Base-by-base conservation (phyloP, 2,888 invertebrate genomes). In the Phyllotreta striolata region DNA sequence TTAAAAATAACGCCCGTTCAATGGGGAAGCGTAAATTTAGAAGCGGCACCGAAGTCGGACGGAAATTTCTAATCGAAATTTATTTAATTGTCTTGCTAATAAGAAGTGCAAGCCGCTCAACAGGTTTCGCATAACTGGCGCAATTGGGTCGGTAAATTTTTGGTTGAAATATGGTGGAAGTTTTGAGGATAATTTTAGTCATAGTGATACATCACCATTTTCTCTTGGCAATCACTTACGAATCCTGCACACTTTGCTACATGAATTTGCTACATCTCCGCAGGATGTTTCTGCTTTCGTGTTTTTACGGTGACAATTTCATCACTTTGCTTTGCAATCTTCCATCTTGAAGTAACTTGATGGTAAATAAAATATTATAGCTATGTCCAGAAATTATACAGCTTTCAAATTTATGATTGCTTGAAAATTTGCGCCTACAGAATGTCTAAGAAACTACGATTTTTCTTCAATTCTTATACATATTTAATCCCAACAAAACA, bases 61-160 rank as follows among this genome's bases (percentile, higher is more conserved):
- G 46, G 49, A 65, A 63, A 51, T 59, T 60, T 56, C 49, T 47
- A 61, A 56, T 64, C 24, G 24, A 24, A n/a, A 24, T 24, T 24
- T 5, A 12, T 39, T 14, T 37, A 10, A 6, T 12, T 34, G 14
- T 41, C 44, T 43, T 51, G 39, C 43, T 47, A 51, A 66, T 10
- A 38, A 59, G 46, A 38, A 46, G 40, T 51, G 4, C 51, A 52
- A 8, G 39, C 14, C 55, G 67, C 58, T 69, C 76, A 76, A 76
- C 76, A 76, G 76, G 76, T 76, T 72, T 74, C 75, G 71, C 66
- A 73, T 68, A 71, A 72, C 73, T 72, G 68, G 64, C 67, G 70
- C 72, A 70, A 70, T 69, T 70, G 52, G 34, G 4, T 38, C 39
- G 10, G 4, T 13, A 67, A 38, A 13, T 38, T 52, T 52, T 52